Evolutionary conservation across 2,113 vertebrate species (phyloP), one percentile per base, ranked within the genome.

Genomic region (Arvicanthis niloticus): DNA sequence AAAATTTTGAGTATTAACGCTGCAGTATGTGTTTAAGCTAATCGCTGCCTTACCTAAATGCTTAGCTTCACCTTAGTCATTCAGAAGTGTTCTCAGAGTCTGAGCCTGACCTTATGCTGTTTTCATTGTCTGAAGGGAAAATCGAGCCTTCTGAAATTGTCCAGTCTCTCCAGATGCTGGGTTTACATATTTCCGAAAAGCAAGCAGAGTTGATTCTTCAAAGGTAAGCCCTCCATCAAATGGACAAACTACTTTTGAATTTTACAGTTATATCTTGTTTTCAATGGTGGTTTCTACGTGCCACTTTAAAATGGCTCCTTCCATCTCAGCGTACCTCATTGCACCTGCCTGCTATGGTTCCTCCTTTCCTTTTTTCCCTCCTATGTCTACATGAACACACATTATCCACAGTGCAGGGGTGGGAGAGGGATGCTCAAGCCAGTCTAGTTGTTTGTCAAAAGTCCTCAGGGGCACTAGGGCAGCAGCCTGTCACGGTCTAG

Each of bases 101-200:
- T 68, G 51, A 95, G 34, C 87, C 91, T 88, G 56, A 94, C 11
- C 51, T 91, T 62, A 40, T 92, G 53, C 80, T 86, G 12, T 97
- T 97, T 98, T 91, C 96, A 96, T 97, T 97, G 91, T 96, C 97
- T 93, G 86, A 98, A 99, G 99, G 99, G 51, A 99, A 98, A 98
- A 99, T 99, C 95, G 99, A 99, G 93, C 98, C 99, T 88, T 99
- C 99, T 24, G 99, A 99, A 98, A 99, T 99, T 97, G 99, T 99
- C 91, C 99, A 99, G 98, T 99, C 99, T 76, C 99, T 99, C 73
- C 98, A 98, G 98, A 98, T 99, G 92, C 17, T 99, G 97, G 99
- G 99, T 89, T 98, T 99, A 93, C 97, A 97, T 72, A 98, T 99
- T 98, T 99, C 98, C 96, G 98, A 97, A 97, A 98, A 99, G 82